Conservation (phyloP, 2,888 invertebrate genomes). For the Gymnosoma rotundatum region DNA sequence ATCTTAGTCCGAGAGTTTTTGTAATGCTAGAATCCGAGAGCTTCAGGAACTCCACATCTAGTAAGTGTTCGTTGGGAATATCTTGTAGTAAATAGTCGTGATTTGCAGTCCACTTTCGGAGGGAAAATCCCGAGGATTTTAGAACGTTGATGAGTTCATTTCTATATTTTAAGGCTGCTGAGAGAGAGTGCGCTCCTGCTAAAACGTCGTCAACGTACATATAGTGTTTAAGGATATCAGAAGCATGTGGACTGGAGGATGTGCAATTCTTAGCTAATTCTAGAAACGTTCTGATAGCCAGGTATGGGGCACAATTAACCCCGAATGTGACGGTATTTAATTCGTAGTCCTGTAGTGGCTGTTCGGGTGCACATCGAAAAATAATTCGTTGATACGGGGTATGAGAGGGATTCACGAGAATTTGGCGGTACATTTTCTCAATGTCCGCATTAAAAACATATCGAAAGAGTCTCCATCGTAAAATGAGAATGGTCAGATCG, state of each 20-base stretch:
- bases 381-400: neutral
- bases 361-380: neutral
- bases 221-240: neutral
- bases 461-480: conserved; percentile 16
- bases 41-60: too few species aligned
- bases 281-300: neutral
- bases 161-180: neutral
- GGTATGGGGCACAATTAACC: neutral
- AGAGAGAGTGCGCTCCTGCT: neutral
- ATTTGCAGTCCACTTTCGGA: too few species aligned
- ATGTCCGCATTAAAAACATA: conserved; percentile 18
- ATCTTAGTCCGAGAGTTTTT: too few species aligned
- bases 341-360: neutral
- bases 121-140: neutral
- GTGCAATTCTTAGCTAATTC: neutral
- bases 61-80: too few species aligned
- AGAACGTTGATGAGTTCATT: neutral
- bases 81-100: too few species aligned
- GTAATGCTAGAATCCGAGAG: too few species aligned
- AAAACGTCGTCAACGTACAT: neutral
- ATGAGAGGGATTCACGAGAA: neutral
- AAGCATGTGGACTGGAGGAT: neutral
- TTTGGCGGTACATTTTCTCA: conserved; percentile 6
- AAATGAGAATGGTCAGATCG: conserved; percentile 9
- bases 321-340: neutral